A percentile compares a stretch with the other conserved stretches of the same genome.
Conservation (phyloP, 2,113 vertebrate species). For the Pavo muticus region DNA sequence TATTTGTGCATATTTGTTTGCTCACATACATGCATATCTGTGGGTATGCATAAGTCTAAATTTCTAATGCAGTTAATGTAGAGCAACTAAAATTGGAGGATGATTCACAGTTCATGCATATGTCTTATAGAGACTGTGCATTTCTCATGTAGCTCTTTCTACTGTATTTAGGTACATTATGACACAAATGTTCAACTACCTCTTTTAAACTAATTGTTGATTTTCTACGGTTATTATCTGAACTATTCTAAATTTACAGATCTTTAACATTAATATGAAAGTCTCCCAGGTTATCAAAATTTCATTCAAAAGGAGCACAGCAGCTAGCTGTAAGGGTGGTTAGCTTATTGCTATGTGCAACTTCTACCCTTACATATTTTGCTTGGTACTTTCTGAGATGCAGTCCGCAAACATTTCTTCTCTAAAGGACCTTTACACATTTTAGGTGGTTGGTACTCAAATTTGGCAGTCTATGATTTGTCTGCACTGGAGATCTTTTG, state of each 20-base stretch:
- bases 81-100: not conserved
- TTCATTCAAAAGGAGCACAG: not conserved
- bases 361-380: not conserved
- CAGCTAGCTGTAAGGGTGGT: not conserved
- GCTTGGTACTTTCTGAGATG: not conserved
- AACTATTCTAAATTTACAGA: not conserved
- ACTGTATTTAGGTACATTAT: not conserved
- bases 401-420: not conserved
- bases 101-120: conserved; percentile 26
- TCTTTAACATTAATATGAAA: not conserved
- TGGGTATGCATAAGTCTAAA: not conserved
- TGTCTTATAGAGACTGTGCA: conserved; percentile 23
- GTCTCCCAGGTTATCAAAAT: not conserved
- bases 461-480: not conserved
- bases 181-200: not conserved
- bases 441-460: not conserved
- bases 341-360: not conserved
- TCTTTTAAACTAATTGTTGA: not conserved
- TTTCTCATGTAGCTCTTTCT: conserved; percentile 24
- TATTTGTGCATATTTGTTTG: conserved; percentile 45
- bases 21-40: not conserved
- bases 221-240: not conserved
- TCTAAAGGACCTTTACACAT: not conserved
- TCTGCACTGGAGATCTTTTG: not conserved
- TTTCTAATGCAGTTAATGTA: not conserved